These are phyloP conservation scores for Aplysina aerophoba DNA, from an alignment of 37 sponge, comb jelly and placozoan species.

Conservation along the genomic window DNA sequence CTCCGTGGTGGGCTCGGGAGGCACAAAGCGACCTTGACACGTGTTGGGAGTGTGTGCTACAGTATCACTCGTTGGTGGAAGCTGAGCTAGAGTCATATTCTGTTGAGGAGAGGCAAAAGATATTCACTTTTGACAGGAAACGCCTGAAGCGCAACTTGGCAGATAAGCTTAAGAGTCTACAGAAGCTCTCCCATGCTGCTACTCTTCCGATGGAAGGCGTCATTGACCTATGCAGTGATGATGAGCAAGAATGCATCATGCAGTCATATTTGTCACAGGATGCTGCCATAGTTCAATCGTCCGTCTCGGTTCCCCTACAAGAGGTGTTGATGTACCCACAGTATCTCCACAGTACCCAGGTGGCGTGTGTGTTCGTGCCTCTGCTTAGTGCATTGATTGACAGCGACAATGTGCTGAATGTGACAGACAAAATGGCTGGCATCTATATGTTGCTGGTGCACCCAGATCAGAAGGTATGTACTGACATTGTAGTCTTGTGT, in stretches of 20 bases:
- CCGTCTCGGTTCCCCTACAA: slow-evolving; percentile 10
- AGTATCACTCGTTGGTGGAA: neutral
- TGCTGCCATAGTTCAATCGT: neutral
- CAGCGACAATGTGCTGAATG: neutral
- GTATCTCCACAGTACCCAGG: neutral
- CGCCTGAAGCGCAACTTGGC: neutral
- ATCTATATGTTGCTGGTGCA: slow-evolving; percentile 52
- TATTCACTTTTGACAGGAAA: neutral
- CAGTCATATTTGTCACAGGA: slow-evolving; percentile 5
- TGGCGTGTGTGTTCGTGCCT: neutral
- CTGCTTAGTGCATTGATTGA: neutral
- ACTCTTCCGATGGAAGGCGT: too few relatives aligned
- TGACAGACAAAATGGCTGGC: slow-evolving; percentile 47
- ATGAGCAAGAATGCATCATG: neutral
- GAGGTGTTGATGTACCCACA: slow-evolving; percentile 46
- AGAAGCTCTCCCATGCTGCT: too few relatives aligned
- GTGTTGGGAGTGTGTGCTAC: neutral
- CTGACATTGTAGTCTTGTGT: neutral
- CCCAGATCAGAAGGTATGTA: slow-evolving; percentile 37
- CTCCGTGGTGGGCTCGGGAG: neutral
- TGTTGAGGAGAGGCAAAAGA: neutral
- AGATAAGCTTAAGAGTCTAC: neutral
- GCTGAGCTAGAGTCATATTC: neutral
- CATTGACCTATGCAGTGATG: neutral
- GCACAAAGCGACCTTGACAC: neutral